A percentile compares a stretch with the other conserved stretches of the same genome.
These are phyloP conservation scores for Umimayanthus kanabou DNA, from an alignment of 92 coral and sea anemone genomes.

Conservation along the genomic window DNA sequence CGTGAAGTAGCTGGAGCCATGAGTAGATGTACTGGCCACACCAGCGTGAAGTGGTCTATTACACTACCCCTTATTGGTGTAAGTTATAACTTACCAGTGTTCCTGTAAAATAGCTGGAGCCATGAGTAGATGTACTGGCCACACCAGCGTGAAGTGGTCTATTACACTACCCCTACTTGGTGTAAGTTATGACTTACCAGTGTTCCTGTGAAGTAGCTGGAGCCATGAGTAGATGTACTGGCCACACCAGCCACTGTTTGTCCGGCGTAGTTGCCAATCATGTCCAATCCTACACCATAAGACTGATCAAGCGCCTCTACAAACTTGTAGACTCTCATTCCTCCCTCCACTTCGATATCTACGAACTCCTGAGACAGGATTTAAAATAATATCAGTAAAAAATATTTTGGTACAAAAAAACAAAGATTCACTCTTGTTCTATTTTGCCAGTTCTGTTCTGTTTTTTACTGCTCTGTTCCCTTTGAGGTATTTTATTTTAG, in stretches of 20 bases:
- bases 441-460: too few relatives aligned
- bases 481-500: too few relatives aligned
- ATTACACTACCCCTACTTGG: neutral
- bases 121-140: too few relatives aligned
- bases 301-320: constrained; percentile 58
- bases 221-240: constrained; percentile 69
- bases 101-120: too few relatives aligned
- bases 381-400: neutral
- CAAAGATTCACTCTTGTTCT: too few relatives aligned
- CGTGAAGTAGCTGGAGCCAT: constrained; percentile 71
- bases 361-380: constrained; percentile 24
- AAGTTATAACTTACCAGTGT: too few relatives aligned
- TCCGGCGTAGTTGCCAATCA: constrained; percentile 74
- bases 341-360: constrained; percentile 76
- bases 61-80: too few relatives aligned
- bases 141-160: too few relatives aligned
- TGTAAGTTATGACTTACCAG: constrained; percentile 42
- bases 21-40: constrained; percentile 63
- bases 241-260: constrained; percentile 82
- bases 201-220: constrained; percentile 68
- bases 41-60: too few relatives aligned
- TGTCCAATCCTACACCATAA: constrained; percentile 69
- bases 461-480: too few relatives aligned
- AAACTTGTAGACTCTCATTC: constrained; percentile 61
- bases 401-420: neutral